Percentiles rank a stretch among this genome's conserved stretches.
These are phyloP conservation scores for Gymnothorax reevesii DNA, from an alignment of 2,797 vertebrate species.

Conservation along the genomic window DNA sequence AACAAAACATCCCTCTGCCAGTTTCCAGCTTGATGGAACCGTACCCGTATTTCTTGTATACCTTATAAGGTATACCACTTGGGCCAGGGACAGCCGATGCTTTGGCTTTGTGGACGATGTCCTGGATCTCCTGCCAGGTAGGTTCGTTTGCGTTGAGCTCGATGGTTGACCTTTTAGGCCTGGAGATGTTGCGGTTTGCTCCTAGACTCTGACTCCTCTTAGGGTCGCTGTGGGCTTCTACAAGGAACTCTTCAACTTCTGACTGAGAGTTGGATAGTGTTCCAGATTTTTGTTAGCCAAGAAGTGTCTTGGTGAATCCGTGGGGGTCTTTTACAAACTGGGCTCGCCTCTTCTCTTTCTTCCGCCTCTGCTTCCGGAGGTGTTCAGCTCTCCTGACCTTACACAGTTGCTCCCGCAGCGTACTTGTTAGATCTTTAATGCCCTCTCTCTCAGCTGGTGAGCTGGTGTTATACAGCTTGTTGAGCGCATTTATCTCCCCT, in stretches of 20 bases:
- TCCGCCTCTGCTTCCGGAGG: not conserved
- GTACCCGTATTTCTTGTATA: too few species aligned
- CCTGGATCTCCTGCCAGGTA: too few species aligned
- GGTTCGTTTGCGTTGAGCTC: too few species aligned
- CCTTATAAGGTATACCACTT: too few species aligned
- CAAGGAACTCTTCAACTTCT: not conserved
- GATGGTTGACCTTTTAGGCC: too few species aligned
- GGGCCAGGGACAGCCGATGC: too few species aligned
- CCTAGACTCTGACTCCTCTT: conserved; percentile 1
- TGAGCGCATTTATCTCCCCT: not conserved
- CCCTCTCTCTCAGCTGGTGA: not conserved
- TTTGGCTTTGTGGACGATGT: too few species aligned
- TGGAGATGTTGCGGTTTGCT: conserved; percentile 14
- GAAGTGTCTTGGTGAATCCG: not conserved
- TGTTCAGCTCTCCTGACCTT: conserved; percentile 1
- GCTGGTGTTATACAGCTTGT: conserved; percentile 16
- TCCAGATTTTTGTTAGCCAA: not conserved
- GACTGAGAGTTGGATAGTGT: not conserved
- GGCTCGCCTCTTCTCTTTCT: not conserved
- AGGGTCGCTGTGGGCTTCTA: conserved; percentile 17
- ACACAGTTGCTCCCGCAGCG: not conserved
- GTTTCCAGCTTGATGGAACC: too few species aligned
- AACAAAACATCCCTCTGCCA: too few species aligned
- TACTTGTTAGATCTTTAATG: conserved; percentile 5
- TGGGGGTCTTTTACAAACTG: conserved; percentile 23